A percentile compares a stretch with the other conserved stretches of the same genome.
phyloP scores from a whole-genome alignment of 1,140 invertebrate genomes.

The Drosophila novamexicana region DNA sequence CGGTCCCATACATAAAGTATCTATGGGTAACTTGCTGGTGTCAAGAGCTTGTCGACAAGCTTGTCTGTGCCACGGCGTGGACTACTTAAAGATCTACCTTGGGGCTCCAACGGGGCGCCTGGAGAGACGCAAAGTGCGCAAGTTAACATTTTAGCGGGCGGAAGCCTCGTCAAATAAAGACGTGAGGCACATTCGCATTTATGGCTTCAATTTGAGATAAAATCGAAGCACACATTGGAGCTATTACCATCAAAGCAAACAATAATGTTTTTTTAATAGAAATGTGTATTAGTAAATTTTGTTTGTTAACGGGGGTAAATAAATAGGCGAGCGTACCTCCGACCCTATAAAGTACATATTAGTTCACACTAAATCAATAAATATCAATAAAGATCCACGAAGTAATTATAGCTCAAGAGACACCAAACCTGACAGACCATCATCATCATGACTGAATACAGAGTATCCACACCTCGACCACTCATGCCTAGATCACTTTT shows the following conservation, averaged over 20 bases:
- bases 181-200: neutral
- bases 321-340: no score
- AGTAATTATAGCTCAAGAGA: neutral
- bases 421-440: no score
- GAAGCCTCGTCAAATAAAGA: neutral
- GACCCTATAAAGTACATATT: no score
- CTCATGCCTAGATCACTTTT: no score
- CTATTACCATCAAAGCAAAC: neutral
- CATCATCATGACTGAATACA: no score
- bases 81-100: slow-evolving; percentile 40
- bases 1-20: slow-evolving; percentile 65
- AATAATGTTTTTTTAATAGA: neutral
- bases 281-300: neutral
- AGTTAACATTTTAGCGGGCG: neutral
- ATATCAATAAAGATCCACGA: neutral
- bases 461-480: no score
- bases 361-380: no score
- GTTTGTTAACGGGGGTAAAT: no score
- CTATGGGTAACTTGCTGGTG: slow-evolving; percentile 62
- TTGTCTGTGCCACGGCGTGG: slow-evolving; percentile 47
- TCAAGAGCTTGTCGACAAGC: slow-evolving; percentile 73
- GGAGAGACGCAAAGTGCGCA: no score
- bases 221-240: neutral
- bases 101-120: neutral
- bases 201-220: neutral